These are phyloP conservation scores for Pelosia muscerda DNA, from an alignment of 2,888 invertebrate species.

Conservation along the genomic window DNA sequence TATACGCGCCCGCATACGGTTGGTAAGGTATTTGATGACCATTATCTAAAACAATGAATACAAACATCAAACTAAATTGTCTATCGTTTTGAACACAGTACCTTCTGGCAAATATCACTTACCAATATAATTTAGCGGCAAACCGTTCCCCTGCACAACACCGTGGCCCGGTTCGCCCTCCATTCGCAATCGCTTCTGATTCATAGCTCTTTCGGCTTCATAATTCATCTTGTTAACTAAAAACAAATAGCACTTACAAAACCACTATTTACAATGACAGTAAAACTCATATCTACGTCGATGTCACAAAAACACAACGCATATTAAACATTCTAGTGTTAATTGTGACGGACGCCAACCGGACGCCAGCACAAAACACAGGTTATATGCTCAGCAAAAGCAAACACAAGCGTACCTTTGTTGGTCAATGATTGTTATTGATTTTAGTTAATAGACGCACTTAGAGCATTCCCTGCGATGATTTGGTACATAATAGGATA, in stretches of 20 bases:
- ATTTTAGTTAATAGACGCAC: slow-evolving; percentile 85
- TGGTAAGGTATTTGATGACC: slow-evolving; percentile 85
- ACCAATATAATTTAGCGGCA: slow-evolving; percentile 85
- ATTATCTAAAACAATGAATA: slow-evolving; percentile 76
- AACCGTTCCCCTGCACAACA: slow-evolving; percentile 84
- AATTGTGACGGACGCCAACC: slow-evolving; percentile 86
- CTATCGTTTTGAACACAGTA: slow-evolving; percentile 49
- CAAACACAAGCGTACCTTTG: slow-evolving; percentile 88
- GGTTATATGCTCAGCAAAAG: slow-evolving; percentile 83
- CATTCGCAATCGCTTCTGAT: slow-evolving; percentile 85
- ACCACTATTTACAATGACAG: slow-evolving; percentile 54
- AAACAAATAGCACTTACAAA: slow-evolving; percentile 72
- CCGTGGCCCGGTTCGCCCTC: slow-evolving; percentile 85
- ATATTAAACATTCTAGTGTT: slow-evolving; percentile 70
- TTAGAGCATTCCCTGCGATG: slow-evolving; percentile 75
- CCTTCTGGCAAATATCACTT: slow-evolving; percentile 48
- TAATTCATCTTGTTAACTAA: slow-evolving; percentile 86
- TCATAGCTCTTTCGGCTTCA: slow-evolving; percentile 85
- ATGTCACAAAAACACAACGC: slow-evolving; percentile 61
- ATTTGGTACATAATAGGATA: slow-evolving; percentile 82
- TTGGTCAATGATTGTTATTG: slow-evolving; percentile 86
- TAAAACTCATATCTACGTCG: slow-evolving; percentile 62
- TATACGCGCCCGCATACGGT: slow-evolving; percentile 83
- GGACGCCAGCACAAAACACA: slow-evolving; percentile 86
- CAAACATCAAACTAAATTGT: slow-evolving; percentile 15